These are phyloP conservation scores for Hephaestus fuliginosus DNA, from an alignment of 2,797 vertebrate species.

Conservation along the genomic window DNA sequence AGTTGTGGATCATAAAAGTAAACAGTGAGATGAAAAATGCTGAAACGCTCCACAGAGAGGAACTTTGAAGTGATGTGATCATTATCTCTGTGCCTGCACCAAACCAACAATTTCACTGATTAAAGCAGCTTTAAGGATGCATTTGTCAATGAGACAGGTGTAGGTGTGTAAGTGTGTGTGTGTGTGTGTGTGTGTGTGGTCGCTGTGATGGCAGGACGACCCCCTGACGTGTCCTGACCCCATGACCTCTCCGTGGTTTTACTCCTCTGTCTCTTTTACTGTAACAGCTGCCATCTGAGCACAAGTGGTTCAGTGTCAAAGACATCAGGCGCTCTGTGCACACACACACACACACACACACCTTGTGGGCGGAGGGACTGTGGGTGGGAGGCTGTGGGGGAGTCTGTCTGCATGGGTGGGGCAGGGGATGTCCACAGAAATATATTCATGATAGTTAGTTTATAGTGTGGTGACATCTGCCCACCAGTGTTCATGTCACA, in stretches of 20 bases:
- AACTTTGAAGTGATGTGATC: not conserved
- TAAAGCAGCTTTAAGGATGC: not conserved
- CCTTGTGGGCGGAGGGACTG: slow-evolving; percentile 43
- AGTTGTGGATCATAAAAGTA: not conserved
- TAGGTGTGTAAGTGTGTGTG: not conserved
- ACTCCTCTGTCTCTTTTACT: slow-evolving; percentile 37
- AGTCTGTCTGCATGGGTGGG: slow-evolving; percentile 66
- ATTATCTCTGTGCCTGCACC: no score
- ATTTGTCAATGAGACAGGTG: not conserved
- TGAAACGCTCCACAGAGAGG: not conserved
- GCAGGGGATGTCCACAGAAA: slow-evolving; percentile 64
- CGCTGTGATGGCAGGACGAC: slow-evolving; percentile 26
- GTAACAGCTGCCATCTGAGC: slow-evolving; percentile 22
- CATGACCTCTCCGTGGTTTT: slow-evolving; percentile 57
- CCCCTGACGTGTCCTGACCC: slow-evolving; percentile 53
- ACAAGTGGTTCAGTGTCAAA: slow-evolving; percentile 17
- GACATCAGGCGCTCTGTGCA: slow-evolving; percentile 1
- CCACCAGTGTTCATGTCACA: slow-evolving; percentile 48
- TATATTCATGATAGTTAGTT: slow-evolving; percentile 60
- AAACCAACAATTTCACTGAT: no score
- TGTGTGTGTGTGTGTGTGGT: slow-evolving; percentile 38
- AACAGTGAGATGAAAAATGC: not conserved
- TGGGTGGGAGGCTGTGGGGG: slow-evolving; percentile 45
- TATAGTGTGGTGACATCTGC: slow-evolving; percentile 70
- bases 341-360: slow-evolving; percentile 20